Evolutionary conservation across 2,797 vertebrate species (phyloP), one percentile per base, ranked within the genome.

Genomic region (Gallinago nigripennis): DNA sequence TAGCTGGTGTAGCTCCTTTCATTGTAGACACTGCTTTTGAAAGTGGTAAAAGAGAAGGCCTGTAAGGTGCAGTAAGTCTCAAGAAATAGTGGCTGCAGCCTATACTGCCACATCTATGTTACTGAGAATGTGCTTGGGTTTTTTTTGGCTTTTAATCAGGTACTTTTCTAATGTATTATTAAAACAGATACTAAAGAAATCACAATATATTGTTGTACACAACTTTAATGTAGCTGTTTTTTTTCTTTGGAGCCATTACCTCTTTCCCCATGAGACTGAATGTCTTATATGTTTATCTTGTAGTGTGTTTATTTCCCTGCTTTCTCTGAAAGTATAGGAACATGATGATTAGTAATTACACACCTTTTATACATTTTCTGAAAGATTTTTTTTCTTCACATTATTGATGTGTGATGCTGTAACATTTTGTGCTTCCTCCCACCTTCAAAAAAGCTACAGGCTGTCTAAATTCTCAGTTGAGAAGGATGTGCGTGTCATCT

Each of bases 241-340:
- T 60, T 85, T 27, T 43, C 73, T 5, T 45, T 89, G 53, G 18
- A 79, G 50, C 53, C 33, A 63, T 80, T 85, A 54, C 18, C n/a
- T 78, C 61, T 80, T 94, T 79, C 10, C 76, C 19, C 41, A 31
- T 39, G 92, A 75, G 61, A 68, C 65, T 58, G 46, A 69, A 83
- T 35, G n/a, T 17, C 43, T 81, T 65, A 63, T 9, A 24, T 92
- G 37, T 93, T 94, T 88, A 60, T 68, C 69, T 81, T 69, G 28
- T 18, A 53, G 20, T 41, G 21, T 94, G 60, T 88, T 93, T 95
- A 86, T 92, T 95, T 90, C 71, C 81, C 45, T 66, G 20, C 57
- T 76, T 84, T 87, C 66, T 82, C 61, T 84, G 54, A 70, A 86
- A 89, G 50, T 69, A 48, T 78, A 89, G 71, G 84, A 95, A 90